A percentile compares a stretch with the other conserved stretches of the same genome.
These are phyloP conservation scores for Drosophila auraria DNA, from an alignment of 1,140 invertebrate species.

Conservation along the genomic window DNA sequence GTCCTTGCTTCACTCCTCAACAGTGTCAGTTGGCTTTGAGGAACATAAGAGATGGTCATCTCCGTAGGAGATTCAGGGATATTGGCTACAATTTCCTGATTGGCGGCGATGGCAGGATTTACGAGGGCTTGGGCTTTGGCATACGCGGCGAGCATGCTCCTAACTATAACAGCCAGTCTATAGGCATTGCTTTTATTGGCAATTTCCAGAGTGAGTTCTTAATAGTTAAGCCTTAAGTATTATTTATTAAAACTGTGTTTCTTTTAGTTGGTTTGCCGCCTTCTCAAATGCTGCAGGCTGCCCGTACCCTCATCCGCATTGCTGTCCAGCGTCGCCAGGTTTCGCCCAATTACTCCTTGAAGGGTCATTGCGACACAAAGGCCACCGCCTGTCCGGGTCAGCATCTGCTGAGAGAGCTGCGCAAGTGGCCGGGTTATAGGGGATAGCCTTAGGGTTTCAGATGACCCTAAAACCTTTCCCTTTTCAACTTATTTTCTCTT, in stretches of 20 bases:
- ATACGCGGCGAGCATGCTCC: conserved; percentile 88
- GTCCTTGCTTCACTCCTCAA: conserved; percentile 19
- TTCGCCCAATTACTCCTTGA: conserved; percentile 29
- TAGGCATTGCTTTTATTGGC: conserved; percentile 88
- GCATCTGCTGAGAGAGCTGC: conserved; percentile 32
- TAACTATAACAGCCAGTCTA: conserved; percentile 88
- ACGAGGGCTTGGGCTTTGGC: conserved; percentile 87
- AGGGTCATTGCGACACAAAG: conserved; percentile 49
- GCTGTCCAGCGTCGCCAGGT: conserved; percentile 38
- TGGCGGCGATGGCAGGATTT: conserved; percentile 86
- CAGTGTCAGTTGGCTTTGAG: conserved; percentile 86
- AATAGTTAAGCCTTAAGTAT: background rate
- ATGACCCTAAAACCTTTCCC: background rate
- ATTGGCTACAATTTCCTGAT: conserved; percentile 88
- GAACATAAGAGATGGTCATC: conserved; percentile 88
- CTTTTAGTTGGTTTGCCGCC: conserved; percentile 84
- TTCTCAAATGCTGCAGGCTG: conserved; percentile 86
- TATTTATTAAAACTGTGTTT: background rate
- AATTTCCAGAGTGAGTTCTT: conserved; percentile 78
- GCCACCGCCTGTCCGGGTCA: conserved; percentile 40
- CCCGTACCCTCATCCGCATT: conserved; percentile 86
- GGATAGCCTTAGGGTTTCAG: conserved; percentile 8
- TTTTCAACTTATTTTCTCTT: too few relatives aligned
- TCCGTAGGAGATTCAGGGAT: conserved; percentile 88
- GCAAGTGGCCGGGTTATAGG: conserved; percentile 33